Base-by-base conservation (phyloP, 2,113 vertebrate species). In the Apteryx owenii region DNA sequence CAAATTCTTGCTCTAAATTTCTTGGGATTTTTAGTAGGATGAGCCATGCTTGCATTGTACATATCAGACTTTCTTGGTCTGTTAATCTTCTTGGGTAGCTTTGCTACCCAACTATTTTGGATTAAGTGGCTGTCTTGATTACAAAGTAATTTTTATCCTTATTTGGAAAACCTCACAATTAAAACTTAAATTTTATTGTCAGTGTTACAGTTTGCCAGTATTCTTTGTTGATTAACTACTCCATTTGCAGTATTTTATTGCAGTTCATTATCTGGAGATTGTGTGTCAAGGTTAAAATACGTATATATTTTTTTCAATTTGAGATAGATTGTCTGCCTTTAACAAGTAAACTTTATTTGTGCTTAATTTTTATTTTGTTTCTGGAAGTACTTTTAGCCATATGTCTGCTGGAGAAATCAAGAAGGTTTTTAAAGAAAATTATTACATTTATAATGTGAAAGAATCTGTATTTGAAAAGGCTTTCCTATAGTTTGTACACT, bases 381-480 rank as follows among this genome's bases (percentile, higher is more conserved):
- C 84, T 96, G 88, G 86, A 91, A 90, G n/a, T 91, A 53, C 60
- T 95, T 93, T 65, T 92, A 72, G 81, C 82, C 72, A 23, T 92
- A 62, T 61, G 85, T 95, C 89, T 97, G 70, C 95, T 96, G 77
- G 29, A 65, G 89, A 95, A 95, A 82, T 94, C 73, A 96, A 42
- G 60, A 96, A 96, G 79, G 51, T 80, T 96, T 58, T 81, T 97
- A 83, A 96, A 97, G 93, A 73, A 93, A 97, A 65, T 70, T 33
- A 56, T 95, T 93, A 78, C 26, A 95, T 95, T 97, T 97, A 85
- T 84, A 78, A 81, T 81, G 26, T 48, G 16, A 78, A 51, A 60
- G 64, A 91, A 80, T 13, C 50, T 5, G 3, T 73, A 89, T 81
- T 62, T 78, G 40, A 95, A 78, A 94, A 88, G 50, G 48, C 89